Evolutionary conservation across 2,888 invertebrate genomes (phyloP), one percentile per base, ranked within the genome.

Genomic region (Eilema depressum): DNA sequence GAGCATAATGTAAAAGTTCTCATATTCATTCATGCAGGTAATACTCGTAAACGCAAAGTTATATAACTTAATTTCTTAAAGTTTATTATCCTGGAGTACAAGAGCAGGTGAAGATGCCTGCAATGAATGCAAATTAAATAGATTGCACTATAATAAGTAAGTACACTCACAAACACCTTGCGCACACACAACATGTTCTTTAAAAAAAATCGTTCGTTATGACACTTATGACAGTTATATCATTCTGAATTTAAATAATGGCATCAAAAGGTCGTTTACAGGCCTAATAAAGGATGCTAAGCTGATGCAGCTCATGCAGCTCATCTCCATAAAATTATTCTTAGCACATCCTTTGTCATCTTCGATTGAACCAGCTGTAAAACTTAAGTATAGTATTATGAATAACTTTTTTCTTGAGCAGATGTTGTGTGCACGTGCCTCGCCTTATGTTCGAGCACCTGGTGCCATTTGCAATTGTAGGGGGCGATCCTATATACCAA

Each of bases 381-480:
- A 30, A 67, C 59, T 89, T 90, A 88, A 86, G 72, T 71, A 71
- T 85, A 68, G 81, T 86, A 84, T 85, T 86, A 85, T 84, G 85
- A 85, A 88, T 84, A 82, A 80, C 83, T 82, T 61, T 85, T 91
- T 92, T 90, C 84, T 80, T 81, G 75, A 80, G 90, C 95, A 95
- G 95, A 93, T 95, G 95, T 90, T 86, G 85, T 59, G 67, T 83
- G 92, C 93, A 93, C 94, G 94, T 92, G 94, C 93, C 91, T 75
- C 68, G 85, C 88, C 88, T 83, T 88, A 85, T 90, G 88, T 82
- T 80, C 28, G 25, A 63, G 82, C 94, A 94, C 92, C 95, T 95
- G 95, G 94, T 88, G 76, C 85, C 63, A 65, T 59, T 74, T 75
- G 86, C 88, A 89, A 91, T 91, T 88, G 88, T 89, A 90, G 88